Evolutionary conservation across 2,797 vertebrate species (phyloP).

Genomic region (Lindbergichthys nudifrons): DNA sequence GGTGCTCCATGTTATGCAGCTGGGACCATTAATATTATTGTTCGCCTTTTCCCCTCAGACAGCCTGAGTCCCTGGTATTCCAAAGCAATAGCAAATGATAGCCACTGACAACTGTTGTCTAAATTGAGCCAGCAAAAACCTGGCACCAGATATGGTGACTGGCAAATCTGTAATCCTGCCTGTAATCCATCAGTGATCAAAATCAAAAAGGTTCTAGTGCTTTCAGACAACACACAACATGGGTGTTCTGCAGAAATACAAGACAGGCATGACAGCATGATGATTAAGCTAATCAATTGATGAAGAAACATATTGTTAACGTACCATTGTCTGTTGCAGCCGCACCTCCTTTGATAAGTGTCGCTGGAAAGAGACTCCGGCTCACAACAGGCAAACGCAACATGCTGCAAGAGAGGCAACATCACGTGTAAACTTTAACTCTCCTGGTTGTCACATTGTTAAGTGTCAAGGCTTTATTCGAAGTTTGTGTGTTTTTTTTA

Average conservation of each 20-base stretch:
- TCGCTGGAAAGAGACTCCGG: constrained; percentile 78
- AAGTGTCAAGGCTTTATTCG: not conserved
- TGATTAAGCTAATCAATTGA: constrained; percentile 6
- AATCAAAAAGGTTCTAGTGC: constrained; percentile 10
- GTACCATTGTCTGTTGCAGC: constrained; percentile 77
- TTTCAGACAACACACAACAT: constrained; percentile 7
- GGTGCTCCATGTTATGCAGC: too few relatives aligned
- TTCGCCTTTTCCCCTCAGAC: too few relatives aligned
- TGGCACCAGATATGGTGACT: constrained; percentile 45
- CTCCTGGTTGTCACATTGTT: not conserved
- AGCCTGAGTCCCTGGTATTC: not conserved
- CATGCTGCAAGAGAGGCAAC: constrained; percentile 81
- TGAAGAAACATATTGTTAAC: constrained; percentile 54
- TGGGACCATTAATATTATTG: too few relatives aligned
- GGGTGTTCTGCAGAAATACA: constrained; percentile 26
- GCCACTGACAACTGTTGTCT: not conserved
- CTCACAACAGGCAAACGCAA: constrained; percentile 83
- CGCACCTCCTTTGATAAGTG: constrained; percentile 71
- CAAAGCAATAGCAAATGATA: constrained; percentile 1
- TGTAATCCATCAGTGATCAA: constrained; percentile 58
- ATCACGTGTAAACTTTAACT: not conserved
- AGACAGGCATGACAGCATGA: not conserved
- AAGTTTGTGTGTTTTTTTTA: not conserved
- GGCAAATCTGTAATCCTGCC: constrained; percentile 64
- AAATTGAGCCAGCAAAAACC: constrained; percentile 35